Conservation (phyloP, 1,140 invertebrate genomes). For the Stenopsyche tienmushanensis region DNA sequence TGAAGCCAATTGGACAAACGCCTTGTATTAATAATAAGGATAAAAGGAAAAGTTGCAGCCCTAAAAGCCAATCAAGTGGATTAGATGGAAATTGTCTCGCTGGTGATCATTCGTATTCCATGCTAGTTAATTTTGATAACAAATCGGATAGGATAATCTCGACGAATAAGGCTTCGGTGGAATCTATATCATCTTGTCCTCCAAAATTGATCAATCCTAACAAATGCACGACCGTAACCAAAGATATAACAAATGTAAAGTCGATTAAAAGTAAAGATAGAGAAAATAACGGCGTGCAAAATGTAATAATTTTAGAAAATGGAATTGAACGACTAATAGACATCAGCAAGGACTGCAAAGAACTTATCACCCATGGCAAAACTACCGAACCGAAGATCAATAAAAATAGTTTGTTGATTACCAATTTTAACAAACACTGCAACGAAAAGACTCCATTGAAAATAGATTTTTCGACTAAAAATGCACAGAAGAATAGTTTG, state of each 20-base stretch:
- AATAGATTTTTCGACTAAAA: conserved; percentile 9
- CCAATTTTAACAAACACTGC: conserved; percentile 28
- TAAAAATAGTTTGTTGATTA: conserved; percentile 36
- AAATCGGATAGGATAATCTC: too few species aligned
- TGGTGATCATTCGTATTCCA: conserved; percentile 4
- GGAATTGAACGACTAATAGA: conserved; percentile 23
- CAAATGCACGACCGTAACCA: neutral
- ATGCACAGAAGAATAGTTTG: conserved; percentile 26
- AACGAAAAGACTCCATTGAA: conserved; percentile 1
- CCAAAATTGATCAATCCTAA: neutral
- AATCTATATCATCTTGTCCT: neutral
- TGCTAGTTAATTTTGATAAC: neutral
- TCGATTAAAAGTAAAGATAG: neutral
- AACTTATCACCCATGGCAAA: conserved; percentile 11
- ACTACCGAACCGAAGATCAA: conserved; percentile 21
- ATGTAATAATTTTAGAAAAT: conserved; percentile 23
- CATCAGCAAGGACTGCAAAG: conserved; percentile 15
- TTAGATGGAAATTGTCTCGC: neutral
- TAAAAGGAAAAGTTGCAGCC: neutral
- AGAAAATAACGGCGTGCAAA: too few species aligned
- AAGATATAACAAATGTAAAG: too few species aligned
- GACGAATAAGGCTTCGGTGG: neutral
- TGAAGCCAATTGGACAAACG: too few species aligned
- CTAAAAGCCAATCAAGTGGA: neutral
- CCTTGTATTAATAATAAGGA: too few species aligned